Percentiles rank a stretch among this genome's conserved stretches.
Evolutionary conservation across 2,888 invertebrate genomes (phyloP).

Genomic region (Tanytarsus gracilentus): DNA sequence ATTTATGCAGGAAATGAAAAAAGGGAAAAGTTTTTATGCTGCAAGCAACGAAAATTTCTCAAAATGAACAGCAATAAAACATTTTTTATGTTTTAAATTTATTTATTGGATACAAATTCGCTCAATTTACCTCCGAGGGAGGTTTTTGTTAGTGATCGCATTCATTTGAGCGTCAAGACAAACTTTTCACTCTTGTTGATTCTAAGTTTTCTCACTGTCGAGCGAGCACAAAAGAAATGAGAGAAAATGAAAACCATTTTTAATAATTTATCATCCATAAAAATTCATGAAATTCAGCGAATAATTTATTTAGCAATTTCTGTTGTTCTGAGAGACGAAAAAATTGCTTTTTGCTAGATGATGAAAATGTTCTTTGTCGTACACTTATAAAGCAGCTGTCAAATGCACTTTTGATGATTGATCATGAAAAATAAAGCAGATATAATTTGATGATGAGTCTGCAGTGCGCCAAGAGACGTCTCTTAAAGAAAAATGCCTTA

Average conservation of each 20-base stretch:
- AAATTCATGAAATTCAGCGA: slow-evolving; percentile 22
- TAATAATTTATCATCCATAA: slow-evolving; percentile 23
- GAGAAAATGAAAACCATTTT: slow-evolving; percentile 2
- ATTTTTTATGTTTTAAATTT: not conserved
- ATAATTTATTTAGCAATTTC: slow-evolving; percentile 24
- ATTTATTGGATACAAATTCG: not conserved
- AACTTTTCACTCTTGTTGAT: not conserved
- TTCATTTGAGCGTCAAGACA: not conserved
- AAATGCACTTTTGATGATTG: too few relatives aligned
- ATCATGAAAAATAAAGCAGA: too few relatives aligned
- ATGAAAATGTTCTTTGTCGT: too few relatives aligned
- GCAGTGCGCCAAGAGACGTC: too few relatives aligned
- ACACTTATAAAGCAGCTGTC: too few relatives aligned
- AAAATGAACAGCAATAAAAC: too few relatives aligned
- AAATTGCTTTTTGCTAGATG: too few relatives aligned
- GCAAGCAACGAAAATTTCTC: not conserved
- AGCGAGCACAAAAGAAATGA: not conserved
- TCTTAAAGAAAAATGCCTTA: too few relatives aligned
- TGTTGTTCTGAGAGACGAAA: slow-evolving; percentile 13
- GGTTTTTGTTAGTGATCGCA: not conserved
- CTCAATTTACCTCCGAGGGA: not conserved
- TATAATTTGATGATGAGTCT: too few relatives aligned
- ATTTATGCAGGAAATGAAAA: not conserved
- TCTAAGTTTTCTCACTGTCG: not conserved
- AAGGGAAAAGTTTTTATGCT: not conserved